These are phyloP conservation scores for Melipona beecheii DNA, from an alignment of 2,888 invertebrate species.

Conservation along the genomic window DNA sequence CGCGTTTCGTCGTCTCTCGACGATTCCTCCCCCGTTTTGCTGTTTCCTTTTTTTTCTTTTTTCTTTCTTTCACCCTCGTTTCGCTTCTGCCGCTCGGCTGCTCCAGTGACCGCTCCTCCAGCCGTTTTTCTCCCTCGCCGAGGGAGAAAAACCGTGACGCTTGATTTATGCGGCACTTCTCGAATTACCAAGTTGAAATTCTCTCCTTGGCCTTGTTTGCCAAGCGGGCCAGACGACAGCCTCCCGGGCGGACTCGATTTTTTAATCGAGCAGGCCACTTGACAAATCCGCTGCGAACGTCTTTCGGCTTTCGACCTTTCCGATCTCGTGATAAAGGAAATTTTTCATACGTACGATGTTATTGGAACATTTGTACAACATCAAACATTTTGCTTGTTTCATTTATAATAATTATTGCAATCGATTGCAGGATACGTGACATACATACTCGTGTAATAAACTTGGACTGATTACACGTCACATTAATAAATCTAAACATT, in stretches of 20 bases:
- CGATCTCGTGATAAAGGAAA: no score
- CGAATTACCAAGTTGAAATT: slow-evolving; percentile 39
- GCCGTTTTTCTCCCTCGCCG: slow-evolving; percentile 4
- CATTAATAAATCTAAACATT: no score
- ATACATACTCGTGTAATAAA: no score
- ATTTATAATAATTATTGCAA: no score
- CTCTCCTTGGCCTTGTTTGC: slow-evolving; percentile 28
- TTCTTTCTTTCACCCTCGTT: slow-evolving; percentile 15
- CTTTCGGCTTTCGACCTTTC: neutral
- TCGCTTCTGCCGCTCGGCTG: slow-evolving; percentile 13
- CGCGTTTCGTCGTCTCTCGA: neutral
- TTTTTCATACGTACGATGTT: no score
- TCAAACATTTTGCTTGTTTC: no score
- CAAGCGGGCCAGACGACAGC: neutral
- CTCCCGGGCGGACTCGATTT: neutral
- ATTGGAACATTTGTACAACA: no score
- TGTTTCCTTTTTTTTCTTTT: no score
- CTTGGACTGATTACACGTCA: no score
- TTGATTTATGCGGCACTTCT: slow-evolving; percentile 49
- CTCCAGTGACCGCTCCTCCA: slow-evolving; percentile 22
- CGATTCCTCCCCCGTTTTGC: slow-evolving; percentile 4
- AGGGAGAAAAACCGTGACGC: slow-evolving; percentile 37
- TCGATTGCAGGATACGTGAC: no score
- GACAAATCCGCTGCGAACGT: slow-evolving; percentile 4
- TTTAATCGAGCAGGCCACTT: neutral